Percentiles rank a stretch among this genome's conserved stretches.
These are phyloP conservation scores for Diloba caeruleocephala DNA, from an alignment of 2,888 invertebrate genomes.

Conservation along the genomic window DNA sequence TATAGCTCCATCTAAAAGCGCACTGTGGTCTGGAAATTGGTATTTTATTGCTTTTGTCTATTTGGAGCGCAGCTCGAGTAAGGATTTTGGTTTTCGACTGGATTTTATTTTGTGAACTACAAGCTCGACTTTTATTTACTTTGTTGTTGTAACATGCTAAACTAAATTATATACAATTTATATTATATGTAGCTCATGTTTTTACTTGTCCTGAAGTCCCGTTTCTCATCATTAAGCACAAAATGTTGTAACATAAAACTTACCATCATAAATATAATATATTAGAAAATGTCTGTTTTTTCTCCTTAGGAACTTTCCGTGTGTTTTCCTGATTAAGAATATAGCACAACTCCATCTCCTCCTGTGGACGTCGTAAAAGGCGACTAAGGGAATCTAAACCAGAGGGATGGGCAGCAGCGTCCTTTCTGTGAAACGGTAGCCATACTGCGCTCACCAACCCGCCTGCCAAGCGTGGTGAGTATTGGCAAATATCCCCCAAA, in stretches of 20 bases:
- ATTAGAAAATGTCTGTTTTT: no score
- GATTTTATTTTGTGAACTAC: slow-evolving; percentile 22
- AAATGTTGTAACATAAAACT: not conserved
- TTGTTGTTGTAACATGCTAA: not conserved
- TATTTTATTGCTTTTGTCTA: slow-evolving; percentile 36
- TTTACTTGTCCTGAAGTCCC: not conserved
- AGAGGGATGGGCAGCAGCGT: no score
- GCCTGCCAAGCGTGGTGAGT: no score
- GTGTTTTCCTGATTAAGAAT: no score
- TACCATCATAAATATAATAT: no score
- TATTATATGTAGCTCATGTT: not conserved
- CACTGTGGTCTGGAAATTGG: slow-evolving; percentile 25
- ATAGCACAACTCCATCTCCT: no score
- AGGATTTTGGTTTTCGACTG: slow-evolving; percentile 12
- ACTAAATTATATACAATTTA: slow-evolving; percentile 4
- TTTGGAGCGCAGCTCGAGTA: slow-evolving; percentile 4
- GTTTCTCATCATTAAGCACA: not conserved
- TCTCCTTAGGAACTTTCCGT: no score
- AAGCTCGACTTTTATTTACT: slow-evolving; percentile 4
- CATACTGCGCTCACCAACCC: no score
- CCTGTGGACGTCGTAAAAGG: no score
- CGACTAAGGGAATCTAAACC: no score
- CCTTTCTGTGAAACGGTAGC: no score
- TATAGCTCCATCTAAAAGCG: slow-evolving; percentile 10
- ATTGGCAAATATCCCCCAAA: no score